Base-by-base conservation (phyloP, 2,888 invertebrate species). In the Tenthredo scrophulariae region DNA sequence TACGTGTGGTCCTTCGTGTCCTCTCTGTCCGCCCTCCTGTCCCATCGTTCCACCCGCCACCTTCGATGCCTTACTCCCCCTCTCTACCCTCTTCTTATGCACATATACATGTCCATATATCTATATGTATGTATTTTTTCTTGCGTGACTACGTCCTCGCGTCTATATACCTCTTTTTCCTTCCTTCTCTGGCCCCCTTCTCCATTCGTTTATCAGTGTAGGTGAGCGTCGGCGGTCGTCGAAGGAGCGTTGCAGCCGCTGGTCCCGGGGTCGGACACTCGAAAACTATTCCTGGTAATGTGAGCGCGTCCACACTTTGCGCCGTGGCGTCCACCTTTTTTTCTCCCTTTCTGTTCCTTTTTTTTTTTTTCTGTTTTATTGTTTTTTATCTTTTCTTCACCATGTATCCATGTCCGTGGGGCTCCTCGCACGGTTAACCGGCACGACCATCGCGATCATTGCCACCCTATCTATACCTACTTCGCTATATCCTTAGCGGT, bases 1-100 rank as follows among this genome's bases (percentile, higher is more conserved):
- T 91, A 92, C 91, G 93, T 93, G 93, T 93, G 93, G 93, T 93
- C 93, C 91, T 88, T 89, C 89, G 89, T 92, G 90, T 92, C 92
- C 90, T 90, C 89, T 67, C 87, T 86, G 86, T 79, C 70, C 85
- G 86, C 89, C 88, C 86, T 86, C 86, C 86, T 83, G 77, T 86
- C 85, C 74, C 86, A 86, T 82, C 84, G 86, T 85, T 87, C 84
- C 87, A 74, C 87, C 62, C 83, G 86, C 72, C 84, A 65, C 86
- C 62, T 74, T 67, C 85, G 75, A 84, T 29, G 62, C 75, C 33
- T 84, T 58, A 54, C 84, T 62, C 70, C 75, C 46, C 37, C 46
- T 67, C 67, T 62, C 62, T 15, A 18, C 46, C 50, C 29, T 29
- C 29, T 77, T 26, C 77, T 50, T 54, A 15, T 33, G 37, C 80